phyloP scores from a whole-genome alignment of 1,140 invertebrate species.

The Venustaconcha ellipsiformis region DNA sequence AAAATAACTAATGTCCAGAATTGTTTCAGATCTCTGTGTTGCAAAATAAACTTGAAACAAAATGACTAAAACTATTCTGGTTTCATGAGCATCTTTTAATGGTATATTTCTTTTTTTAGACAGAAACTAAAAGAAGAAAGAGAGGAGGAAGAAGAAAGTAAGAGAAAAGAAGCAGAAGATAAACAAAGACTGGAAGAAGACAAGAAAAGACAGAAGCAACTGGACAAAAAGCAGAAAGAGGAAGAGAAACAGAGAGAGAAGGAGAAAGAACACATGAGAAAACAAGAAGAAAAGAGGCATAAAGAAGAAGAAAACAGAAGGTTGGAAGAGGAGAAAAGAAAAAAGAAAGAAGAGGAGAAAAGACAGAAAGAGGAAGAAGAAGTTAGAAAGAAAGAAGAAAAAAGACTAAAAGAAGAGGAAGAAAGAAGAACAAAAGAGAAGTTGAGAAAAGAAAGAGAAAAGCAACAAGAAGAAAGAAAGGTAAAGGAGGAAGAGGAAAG shows the following conservation, averaged over 20 bases:
- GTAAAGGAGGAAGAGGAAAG: slow-evolving; percentile 17
- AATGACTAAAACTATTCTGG: no score
- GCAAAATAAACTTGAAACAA: no score
- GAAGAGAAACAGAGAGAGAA: slow-evolving; percentile 26
- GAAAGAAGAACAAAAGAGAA: slow-evolving; percentile 24
- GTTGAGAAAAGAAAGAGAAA: slow-evolving; percentile 26
- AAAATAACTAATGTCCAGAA: no score
- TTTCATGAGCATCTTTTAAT: no score
- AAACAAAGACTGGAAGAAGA: no score
- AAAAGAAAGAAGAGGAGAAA: slow-evolving; percentile 8
- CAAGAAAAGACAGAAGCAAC: no score
- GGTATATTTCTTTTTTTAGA: no score
- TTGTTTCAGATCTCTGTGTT: no score
- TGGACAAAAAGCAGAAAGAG: no score
- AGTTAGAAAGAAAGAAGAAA: slow-evolving; percentile 5
- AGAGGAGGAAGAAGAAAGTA: no score
- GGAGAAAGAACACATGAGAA: slow-evolving; percentile 26
- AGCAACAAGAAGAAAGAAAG: slow-evolving; percentile 21
- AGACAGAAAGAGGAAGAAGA: slow-evolving; percentile 22
- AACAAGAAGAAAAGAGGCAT: slow-evolving; percentile 33
- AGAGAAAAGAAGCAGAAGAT: no score
- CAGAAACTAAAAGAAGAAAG: no score
- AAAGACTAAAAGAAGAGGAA: slow-evolving; percentile 29
- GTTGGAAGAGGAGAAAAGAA: slow-evolving; percentile 17
- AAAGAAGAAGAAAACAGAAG: slow-evolving; percentile 28